Evolutionary conservation across 2,113 vertebrate species (phyloP).

Genomic region (Muntiacus muntjak): DNA sequence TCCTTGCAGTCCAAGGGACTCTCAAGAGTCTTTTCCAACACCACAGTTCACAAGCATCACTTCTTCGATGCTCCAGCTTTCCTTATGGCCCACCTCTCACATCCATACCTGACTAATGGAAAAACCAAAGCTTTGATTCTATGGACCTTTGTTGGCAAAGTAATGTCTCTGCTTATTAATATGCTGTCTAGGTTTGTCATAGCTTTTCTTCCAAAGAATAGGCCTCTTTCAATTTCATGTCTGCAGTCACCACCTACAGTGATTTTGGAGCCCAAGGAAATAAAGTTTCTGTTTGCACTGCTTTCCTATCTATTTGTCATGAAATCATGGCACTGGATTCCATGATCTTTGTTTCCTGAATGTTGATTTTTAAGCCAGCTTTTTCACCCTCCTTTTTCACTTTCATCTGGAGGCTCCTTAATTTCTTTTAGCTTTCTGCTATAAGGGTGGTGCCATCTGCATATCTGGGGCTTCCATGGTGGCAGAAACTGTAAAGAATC

Average conservation of each 20-base stretch:
- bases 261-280: not conserved
- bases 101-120: not conserved
- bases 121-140: not conserved
- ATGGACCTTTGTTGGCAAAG: not conserved
- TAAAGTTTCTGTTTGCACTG: not conserved
- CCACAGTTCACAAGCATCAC: not conserved
- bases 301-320: not conserved
- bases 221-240: not conserved
- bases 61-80: fast-evolving
- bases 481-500: not conserved
- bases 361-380: not conserved
- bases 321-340: not conserved
- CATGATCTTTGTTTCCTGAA: not conserved
- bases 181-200: not conserved
- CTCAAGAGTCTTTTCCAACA: not conserved
- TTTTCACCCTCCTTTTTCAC: not conserved
- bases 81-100: not conserved
- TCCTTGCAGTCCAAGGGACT: not conserved
- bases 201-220: not conserved
- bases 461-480: not conserved
- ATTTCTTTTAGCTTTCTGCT: not conserved
- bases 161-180: not conserved
- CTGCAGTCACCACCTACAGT: not conserved
- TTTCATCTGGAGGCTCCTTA: not conserved
- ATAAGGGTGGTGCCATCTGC: not conserved